Base-by-base conservation (phyloP, 2,113 vertebrate species). In the Macquaria ambigua region DNA sequence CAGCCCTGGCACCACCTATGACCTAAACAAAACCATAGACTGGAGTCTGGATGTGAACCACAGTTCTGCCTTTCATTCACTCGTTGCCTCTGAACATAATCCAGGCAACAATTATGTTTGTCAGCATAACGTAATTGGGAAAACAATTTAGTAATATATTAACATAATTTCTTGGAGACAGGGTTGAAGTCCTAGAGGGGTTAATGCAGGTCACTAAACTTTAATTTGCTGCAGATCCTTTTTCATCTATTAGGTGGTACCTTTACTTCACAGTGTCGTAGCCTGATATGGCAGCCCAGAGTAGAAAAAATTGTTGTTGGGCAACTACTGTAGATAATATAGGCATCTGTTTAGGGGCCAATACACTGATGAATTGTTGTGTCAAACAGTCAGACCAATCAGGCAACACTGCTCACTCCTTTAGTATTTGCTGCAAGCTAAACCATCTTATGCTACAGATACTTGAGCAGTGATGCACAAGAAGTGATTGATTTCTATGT, bases 171-270 rank as follows among this genome's bases (percentile, higher is more conserved):
- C 15, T 16, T 4, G 14, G 4, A 48, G 14, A 48, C 4, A 48
- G 5, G 15, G 14, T 48, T 48, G 46, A 6, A 5, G 46, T 5
- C 46, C 1, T 16, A 48, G 5, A 48, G 46, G 46, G 46, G 43
- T 43, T 43, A 43, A 43, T 43, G 43, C 14, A 48, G 4, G 46
- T 48, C 46, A 14, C 46, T 14, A 4, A 14, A 12, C 43, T 46
- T 5, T 5, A 16, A 5, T 48, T 48, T 48, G 46, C 14, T 48
- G 14, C 46, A 48, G 55, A 18, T 48, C 34, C 48, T 34, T 55
- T 41, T 74, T 77, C 28, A 67, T 71, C 43, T 55, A 48, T 50
- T 34, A 81, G 37, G 69, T 74, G 50, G 52, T 8, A 37, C 18
- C 12, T 67, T 67, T 48, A 71, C 39, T 21, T 64, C 25, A 64